Evolutionary conservation across 2,888 invertebrate genomes (phyloP).

Genomic region (Temnothorax rugatulus): DNA sequence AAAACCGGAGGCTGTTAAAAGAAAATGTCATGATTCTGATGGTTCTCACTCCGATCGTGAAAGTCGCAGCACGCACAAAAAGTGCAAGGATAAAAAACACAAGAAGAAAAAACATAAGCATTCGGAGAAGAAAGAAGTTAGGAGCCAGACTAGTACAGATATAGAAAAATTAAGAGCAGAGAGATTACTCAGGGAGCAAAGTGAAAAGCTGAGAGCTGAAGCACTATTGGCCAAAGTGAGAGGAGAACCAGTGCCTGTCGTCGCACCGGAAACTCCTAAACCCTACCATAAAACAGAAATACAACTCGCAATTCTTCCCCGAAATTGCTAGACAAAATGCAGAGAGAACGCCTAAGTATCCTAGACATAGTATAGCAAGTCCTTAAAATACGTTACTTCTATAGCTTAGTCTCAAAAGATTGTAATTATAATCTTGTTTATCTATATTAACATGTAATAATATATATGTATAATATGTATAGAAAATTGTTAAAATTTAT

Average conservation of each 20-base stretch:
- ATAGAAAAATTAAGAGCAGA: constrained; percentile 92
- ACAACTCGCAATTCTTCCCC: constrained; percentile 99
- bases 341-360: constrained; percentile 72
- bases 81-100: constrained; percentile 78
- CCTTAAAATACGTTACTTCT: background rate
- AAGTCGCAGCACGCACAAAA: constrained; percentile 71
- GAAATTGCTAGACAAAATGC: constrained; percentile 94
- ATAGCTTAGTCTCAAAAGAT: background rate
- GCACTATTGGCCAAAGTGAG: constrained; percentile 90
- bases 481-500: constrained; percentile 7
- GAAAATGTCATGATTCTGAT: constrained; percentile 71
- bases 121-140: constrained; percentile 12
- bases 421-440: background rate
- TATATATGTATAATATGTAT: background rate
- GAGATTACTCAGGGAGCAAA: constrained; percentile 92
- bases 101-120: constrained; percentile 73
- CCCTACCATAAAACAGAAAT: constrained; percentile 90
- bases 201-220: constrained; percentile 92
- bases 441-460: background rate
- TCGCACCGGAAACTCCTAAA: constrained; percentile 75
- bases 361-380: constrained; percentile 20
- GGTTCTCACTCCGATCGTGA: constrained; percentile 72
- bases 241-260: constrained; percentile 86
- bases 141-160: constrained; percentile 75
- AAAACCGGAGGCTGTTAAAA: constrained; percentile 77